Evolutionary conservation across 2,888 invertebrate genomes (phyloP).

Genomic region (Cheilosia grossa): DNA sequence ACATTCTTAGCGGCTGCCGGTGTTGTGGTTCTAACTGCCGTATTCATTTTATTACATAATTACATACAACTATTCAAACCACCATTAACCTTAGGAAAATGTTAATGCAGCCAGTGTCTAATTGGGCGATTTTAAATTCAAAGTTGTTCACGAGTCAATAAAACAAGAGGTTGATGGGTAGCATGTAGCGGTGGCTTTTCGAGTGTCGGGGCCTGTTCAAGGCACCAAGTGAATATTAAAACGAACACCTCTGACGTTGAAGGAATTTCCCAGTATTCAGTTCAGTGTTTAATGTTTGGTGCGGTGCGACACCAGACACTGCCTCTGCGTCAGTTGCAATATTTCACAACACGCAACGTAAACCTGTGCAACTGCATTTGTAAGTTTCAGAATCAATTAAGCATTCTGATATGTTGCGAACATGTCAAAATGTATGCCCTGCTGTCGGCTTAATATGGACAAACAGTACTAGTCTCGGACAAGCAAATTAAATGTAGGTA

Average conservation of each 20-base stretch:
- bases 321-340: slow-evolving; percentile 46
- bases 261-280: slow-evolving; percentile 20
- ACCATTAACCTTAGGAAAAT: slow-evolving; percentile 59
- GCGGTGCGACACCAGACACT: slow-evolving; percentile 18
- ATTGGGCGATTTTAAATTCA: slow-evolving; percentile 65
- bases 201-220: slow-evolving; percentile 16
- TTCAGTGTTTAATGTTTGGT: slow-evolving; percentile 17
- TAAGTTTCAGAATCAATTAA: slow-evolving; percentile 40
- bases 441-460: slow-evolving; percentile 22
- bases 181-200: slow-evolving; percentile 29
- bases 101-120: slow-evolving; percentile 47
- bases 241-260: slow-evolving; percentile 37
- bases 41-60: slow-evolving; percentile 64
- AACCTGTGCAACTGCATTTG: background rate
- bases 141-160: slow-evolving; percentile 55
- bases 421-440: slow-evolving; percentile 27
- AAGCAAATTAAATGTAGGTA: slow-evolving; percentile 3
- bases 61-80: slow-evolving; percentile 43
- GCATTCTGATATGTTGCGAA: slow-evolving; percentile 46
- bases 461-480: slow-evolving; percentile 9
- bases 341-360: slow-evolving; percentile 16
- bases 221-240: slow-evolving; percentile 49
- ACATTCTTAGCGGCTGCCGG: slow-evolving; percentile 27
- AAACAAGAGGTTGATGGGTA: slow-evolving; percentile 52
- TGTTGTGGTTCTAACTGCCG: background rate